Base-by-base conservation (phyloP, 2,113 vertebrate genomes). In the Delphinapterus leucas region DNA sequence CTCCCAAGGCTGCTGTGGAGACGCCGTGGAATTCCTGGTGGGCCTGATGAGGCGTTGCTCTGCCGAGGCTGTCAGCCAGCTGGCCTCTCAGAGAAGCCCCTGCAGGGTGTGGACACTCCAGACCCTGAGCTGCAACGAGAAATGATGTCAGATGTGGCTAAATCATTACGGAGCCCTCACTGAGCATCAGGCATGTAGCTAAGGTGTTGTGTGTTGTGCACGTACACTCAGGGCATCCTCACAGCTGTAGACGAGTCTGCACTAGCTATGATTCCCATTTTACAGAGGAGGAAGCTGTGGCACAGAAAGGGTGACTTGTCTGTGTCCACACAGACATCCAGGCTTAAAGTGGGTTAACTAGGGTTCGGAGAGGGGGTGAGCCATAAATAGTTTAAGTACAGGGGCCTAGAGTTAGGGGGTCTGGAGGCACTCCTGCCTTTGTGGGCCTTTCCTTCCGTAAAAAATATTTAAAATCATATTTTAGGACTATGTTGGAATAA, bases 21-120 rank as follows among this genome's bases (percentile, higher is more conserved):
- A 95, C 61, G 90, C 89, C 14, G 68, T 60, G 73, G 92, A 77
- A 89, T 44, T 92, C 41, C 73, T 92, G 67, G 28, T 36, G 81
- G 36, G 20, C 15, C 68, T 97, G 92, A 95, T 47, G 87, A 97
- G 92, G 89, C 92, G 96, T 65, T 31, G 33, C 28, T 80, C 5
- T 13, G 0, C 60, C 0, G 1, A 49, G 70, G 79, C 93, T 70
- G 89, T 93, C 61, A 14, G 96, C 96, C 90, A 49, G 83, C 86
- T 77, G 96, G 93, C 86, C 33, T 63, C 47, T 20, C 49, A 13
- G 14, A 95, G 58, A 2, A 68, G 80, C 81, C 58, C 60, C 67
- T 76, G 73, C 5, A 47, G 85, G 80, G 65, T 74, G 65, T 53
- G 58, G 71, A 77, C 0, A 2, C 67, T 63, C n/a, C 83, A 82